These are phyloP conservation scores for Coptodon rendalli DNA, from an alignment of 2,113 vertebrate species.

Conservation along the genomic window DNA sequence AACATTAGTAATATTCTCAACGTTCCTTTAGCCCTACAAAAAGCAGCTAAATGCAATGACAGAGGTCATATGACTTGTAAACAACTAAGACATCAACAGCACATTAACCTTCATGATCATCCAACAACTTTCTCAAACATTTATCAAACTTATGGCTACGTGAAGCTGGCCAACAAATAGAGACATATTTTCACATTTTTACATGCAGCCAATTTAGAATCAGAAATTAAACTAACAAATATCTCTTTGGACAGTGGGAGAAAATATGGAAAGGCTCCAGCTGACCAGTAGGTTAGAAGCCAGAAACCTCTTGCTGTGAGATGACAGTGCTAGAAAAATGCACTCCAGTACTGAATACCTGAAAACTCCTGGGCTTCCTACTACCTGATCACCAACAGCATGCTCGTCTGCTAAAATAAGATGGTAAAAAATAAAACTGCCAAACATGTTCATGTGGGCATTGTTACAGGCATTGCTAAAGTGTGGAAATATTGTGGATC, in stretches of 20 bases:
- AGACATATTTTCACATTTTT: neutral
- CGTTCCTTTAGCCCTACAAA: neutral
- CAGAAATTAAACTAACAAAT: neutral
- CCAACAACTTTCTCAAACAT: neutral
- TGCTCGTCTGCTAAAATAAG: neutral
- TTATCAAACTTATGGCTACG: rapidly evolving
- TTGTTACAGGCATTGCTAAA: neutral
- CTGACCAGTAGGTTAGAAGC: neutral
- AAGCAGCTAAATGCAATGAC: neutral
- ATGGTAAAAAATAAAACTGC: neutral
- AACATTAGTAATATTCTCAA: neutral
- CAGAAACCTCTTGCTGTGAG: neutral
- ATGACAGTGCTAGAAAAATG: neutral
- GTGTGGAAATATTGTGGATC: neutral
- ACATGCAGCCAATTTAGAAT: neutral
- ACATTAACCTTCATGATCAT: neutral
- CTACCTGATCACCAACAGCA: neutral
- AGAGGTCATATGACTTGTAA: neutral
- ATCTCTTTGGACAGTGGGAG: neutral
- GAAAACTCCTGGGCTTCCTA: neutral
- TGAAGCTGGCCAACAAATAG: neutral
- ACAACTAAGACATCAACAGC: neutral
- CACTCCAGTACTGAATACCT: neutral
- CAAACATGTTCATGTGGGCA: neutral
- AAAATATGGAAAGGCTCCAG: neutral